Base-by-base conservation (phyloP, 1,140 invertebrate genomes). In the Phthorimaea operculella region DNA sequence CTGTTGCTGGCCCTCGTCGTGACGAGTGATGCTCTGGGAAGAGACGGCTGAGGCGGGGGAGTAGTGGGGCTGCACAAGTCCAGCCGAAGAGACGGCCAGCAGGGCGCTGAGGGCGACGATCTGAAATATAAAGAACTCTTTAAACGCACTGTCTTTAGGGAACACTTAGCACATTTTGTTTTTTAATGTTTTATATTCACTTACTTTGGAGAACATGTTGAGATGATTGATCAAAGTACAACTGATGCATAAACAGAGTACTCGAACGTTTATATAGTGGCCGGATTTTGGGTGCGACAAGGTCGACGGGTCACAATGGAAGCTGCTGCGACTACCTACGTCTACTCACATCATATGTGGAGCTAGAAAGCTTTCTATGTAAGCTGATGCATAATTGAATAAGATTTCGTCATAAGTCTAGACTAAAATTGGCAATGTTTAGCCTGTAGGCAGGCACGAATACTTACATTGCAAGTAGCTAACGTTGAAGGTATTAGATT, bases 121-220 rank as follows among this genome's bases (percentile, higher is more conserved):
- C 68, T 70, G 58, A 12, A 34, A 52, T 12, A 34, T 2, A 52
- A 52, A 39, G 2, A 10, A 39, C 45, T 47, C 9, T 16, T 47
- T 47, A 47, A 47, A n/a, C 3, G 8, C 14, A 14, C 14, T 15
- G 4, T 14, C 16, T 47, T 47, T 47, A 47, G 16, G 17, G 9
- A 50, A 3, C 21, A 50, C 48, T 16, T 5, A 3, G 5, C 15
- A 15, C 16, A 16, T 16, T 4, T 9, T 47, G 15, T 47, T 47
- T 4, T 3, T 39, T 1, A 4, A 16, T 47, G 18, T 4, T 28
- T 15, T 50, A 21, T 12, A 50, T 14, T 11, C n/a, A 62, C 66
- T 69, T 63, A 66, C 60, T 66, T 66, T 66, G 50, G 56, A 54
- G 58, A 60, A 66, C 64, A 66, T 69, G 33, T 69, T 74, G 63